Evolutionary conservation across 2,113 vertebrate genomes (phyloP).

Genomic region (Riparia riparia): DNA sequence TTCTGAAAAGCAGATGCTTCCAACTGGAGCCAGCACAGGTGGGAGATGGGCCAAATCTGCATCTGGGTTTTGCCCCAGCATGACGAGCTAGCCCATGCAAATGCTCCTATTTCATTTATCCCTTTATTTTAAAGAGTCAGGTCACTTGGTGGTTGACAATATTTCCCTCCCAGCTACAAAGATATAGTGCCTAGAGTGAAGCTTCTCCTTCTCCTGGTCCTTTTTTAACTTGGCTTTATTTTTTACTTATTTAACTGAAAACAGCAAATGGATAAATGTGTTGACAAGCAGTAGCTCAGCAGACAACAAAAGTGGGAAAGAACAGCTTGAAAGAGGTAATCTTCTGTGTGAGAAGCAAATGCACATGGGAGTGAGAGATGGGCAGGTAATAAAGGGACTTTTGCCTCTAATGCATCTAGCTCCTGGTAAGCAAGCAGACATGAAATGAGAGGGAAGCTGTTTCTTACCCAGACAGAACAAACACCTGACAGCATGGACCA

Average conservation of each 20-base stretch:
- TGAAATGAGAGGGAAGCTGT: not conserved
- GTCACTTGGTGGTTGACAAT: not conserved
- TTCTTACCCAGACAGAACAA: not conserved
- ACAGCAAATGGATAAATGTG: not conserved
- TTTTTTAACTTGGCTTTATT: not conserved
- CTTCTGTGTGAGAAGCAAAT: not conserved
- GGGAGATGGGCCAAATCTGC: not conserved
- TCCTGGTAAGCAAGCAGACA: not conserved
- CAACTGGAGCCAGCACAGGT: not conserved
- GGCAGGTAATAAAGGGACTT: conserved; percentile 31
- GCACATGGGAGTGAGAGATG: conserved; percentile 11
- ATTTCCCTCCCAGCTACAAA: not conserved
- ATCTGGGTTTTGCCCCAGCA: not conserved
- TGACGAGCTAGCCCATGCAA: not conserved
- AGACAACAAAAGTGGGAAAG: conserved; percentile 33
- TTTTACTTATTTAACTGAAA: not conserved
- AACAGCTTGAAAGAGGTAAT: conserved; percentile 56
- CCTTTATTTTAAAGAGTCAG: not conserved
- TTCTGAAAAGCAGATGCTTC: not conserved
- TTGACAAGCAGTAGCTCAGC: conserved; percentile 45
- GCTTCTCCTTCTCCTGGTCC: not conserved
- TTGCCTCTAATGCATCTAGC: not conserved
- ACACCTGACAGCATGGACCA: not conserved
- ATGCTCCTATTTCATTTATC: not conserved
- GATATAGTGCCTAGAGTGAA: not conserved